These are phyloP conservation scores for Pyrochroa serraticornis DNA, from an alignment of 2,888 invertebrate species.

Conservation along the genomic window DNA sequence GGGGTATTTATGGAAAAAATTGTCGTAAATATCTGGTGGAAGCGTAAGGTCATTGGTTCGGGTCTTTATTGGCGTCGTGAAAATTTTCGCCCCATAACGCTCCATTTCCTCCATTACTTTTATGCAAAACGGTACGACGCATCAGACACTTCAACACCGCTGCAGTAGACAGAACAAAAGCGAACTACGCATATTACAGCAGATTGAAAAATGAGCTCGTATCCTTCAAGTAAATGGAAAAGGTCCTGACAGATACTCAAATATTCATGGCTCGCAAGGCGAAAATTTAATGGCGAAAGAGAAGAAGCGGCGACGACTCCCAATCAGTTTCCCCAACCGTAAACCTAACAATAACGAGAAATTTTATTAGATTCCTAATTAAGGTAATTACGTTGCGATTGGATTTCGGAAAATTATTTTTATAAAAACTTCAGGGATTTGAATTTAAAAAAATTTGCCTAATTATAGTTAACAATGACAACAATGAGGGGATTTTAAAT, in stretches of 20 bases:
- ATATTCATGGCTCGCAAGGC: constrained; percentile 48
- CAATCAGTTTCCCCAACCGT: constrained; percentile 17
- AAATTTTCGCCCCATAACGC: constrained; percentile 6
- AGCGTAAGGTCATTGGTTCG: too few relatives aligned
- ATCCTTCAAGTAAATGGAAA: constrained; percentile 50
- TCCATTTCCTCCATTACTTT: constrained; percentile 17
- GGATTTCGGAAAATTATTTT: too few relatives aligned
- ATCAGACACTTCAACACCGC: constrained; percentile 5
- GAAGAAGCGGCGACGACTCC: constrained; percentile 30
- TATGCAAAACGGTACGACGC: constrained; percentile 20
- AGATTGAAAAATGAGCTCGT: constrained; percentile 46
- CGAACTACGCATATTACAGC: constrained; percentile 19
- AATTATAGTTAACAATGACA: constrained; percentile 10
- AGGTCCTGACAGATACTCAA: constrained; percentile 50
- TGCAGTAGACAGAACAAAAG: constrained; percentile 28
- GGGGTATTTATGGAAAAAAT: too few relatives aligned
- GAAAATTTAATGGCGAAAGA: constrained; percentile 45
- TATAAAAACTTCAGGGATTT: too few relatives aligned
- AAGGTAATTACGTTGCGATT: too few relatives aligned
- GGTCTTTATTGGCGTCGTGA: not conserved
- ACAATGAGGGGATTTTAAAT: constrained; percentile 6
- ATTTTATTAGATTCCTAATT: not conserved
- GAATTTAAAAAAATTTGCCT: not conserved
- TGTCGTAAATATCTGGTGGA: too few relatives aligned
- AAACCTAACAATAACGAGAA: not conserved